Evolutionary conservation across 2,888 invertebrate species (phyloP).

Genomic region (Leptinotarsa haldemani): DNA sequence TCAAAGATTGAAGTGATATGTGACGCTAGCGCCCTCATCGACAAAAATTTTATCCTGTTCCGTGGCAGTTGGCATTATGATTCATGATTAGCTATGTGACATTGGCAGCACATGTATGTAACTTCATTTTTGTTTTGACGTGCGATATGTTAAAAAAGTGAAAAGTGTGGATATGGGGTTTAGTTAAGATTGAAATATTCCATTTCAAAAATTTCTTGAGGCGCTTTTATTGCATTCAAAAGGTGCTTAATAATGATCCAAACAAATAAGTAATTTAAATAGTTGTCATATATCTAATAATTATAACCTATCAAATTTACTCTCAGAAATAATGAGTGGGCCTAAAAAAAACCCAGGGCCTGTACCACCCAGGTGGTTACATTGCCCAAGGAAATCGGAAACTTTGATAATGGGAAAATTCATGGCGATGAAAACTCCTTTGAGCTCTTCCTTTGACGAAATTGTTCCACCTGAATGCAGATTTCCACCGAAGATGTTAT

Average conservation of each 20-base stretch:
- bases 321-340: constrained; percentile 53
- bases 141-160: constrained; percentile 13
- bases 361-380: constrained; percentile 88
- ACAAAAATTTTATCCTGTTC: neutral
- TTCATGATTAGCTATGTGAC: neutral
- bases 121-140: constrained; percentile 17
- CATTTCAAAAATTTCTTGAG: neutral
- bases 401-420: constrained; percentile 84
- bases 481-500: constrained; percentile 90
- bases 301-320: constrained; percentile 31
- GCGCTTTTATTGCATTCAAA: neutral
- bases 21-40: neutral
- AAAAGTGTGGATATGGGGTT: neutral
- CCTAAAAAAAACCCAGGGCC: constrained; percentile 69
- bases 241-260: neutral
- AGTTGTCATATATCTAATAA: neutral
- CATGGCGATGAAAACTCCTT: constrained; percentile 94
- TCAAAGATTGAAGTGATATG: too few relatives aligned
- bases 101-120: neutral
- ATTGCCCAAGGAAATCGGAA: constrained; percentile 85
- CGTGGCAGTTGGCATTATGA: neutral
- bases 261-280: neutral
- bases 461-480: constrained; percentile 86
- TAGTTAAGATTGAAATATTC: constrained; percentile 3
- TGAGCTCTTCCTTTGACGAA: constrained; percentile 83